These are phyloP conservation scores for Pyrocephalus nanus DNA, from an alignment of 2,797 vertebrate species.

Conservation along the genomic window DNA sequence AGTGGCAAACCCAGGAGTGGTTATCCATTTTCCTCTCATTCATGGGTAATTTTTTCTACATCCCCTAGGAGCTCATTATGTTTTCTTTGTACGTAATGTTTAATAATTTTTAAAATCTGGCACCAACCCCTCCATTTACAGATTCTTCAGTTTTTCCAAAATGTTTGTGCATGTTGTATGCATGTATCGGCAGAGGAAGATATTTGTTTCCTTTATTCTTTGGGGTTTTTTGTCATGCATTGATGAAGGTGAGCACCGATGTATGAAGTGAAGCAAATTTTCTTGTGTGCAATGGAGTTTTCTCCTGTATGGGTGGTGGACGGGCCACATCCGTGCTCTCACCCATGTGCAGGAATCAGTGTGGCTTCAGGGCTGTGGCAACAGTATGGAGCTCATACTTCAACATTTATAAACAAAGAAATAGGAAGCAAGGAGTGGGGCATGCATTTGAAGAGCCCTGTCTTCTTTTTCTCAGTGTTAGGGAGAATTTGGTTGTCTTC, in stretches of 20 bases:
- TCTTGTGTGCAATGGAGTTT: not conserved
- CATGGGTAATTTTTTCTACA: constrained; percentile 51
- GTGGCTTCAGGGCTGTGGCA: not conserved
- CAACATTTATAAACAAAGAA: not conserved
- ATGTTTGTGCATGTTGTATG: not conserved
- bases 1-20: constrained; percentile 41
- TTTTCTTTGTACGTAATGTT: constrained; percentile 52
- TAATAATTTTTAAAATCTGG: constrained; percentile 41
- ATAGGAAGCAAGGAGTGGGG: not conserved
- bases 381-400: not conserved
- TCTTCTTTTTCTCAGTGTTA: not conserved
- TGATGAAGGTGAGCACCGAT: not conserved
- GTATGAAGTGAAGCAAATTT: not conserved
- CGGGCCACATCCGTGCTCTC: not conserved
- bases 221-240: not conserved
- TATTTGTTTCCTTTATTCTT: not conserved
- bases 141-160: not conserved
- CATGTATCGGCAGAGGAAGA: not conserved
- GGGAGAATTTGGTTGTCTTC: not conserved
- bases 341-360: not conserved
- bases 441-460: not conserved
- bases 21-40: constrained; percentile 56
- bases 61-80: constrained; percentile 50
- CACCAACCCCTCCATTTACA: not conserved
- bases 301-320: not conserved